Evolutionary conservation across 2,888 invertebrate species (phyloP), one percentile per base, ranked within the genome.

Genomic region (Lycia hirtaria): DNA sequence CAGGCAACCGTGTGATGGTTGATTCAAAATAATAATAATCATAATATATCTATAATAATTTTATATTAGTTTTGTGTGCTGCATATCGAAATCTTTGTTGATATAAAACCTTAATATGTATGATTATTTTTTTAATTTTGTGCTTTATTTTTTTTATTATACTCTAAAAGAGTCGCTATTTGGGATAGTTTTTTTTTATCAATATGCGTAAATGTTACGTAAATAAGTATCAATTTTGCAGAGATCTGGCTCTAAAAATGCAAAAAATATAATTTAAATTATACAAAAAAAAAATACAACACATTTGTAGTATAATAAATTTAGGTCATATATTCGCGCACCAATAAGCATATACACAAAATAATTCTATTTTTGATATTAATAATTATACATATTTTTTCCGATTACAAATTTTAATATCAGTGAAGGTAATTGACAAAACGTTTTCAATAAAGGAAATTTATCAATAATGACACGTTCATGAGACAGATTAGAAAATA

Each of bases 71-170:
- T 58, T 56, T 81, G 83, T 86, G 87, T 88, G 88, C 83, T 87
- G 87, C 83, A 82, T 73, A 79, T 80, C 73, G 79, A 85, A 85
- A 80, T 86, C 81, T 81, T 83, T 80, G 76, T 78, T 80, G 82
- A 82, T 83, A 76, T 81, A 78, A 75, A 76, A 73, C 70, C 70
- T 73, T 37, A 78, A 80, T 85, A 85, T 83, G 77, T 88, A 83
- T 82, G 71, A 76, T 81, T 80, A 78, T 77, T 76, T 77, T 76
- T 78, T 83, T 80, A 76, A 75, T 79, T 73, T 62, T 54, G 56
- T 72, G 73, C 78, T 74, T 79, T 73, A 72, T 67, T 73, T 75
- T 70, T n/a, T 72, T 73, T 75, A 70, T 75, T 68, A 63, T 71
- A 68, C 76, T 78, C 79, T 78, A 7, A 62, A 76, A 75, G 80